These are phyloP conservation scores for Blomia tropicalis DNA, from an alignment of 2,888 invertebrate genomes.

Conservation along the genomic window DNA sequence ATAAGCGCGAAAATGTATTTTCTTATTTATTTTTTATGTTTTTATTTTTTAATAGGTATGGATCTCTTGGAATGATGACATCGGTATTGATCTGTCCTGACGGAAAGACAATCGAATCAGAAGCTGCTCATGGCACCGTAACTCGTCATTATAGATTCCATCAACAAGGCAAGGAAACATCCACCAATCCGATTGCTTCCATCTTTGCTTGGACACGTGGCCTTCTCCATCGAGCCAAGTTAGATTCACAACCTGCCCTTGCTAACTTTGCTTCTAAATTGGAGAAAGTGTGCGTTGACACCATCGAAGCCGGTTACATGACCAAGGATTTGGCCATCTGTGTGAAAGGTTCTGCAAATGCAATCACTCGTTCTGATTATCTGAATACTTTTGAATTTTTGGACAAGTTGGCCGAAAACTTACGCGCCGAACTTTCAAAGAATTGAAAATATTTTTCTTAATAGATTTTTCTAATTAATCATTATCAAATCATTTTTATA, in stretches of 20 bases:
- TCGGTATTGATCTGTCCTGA: slow-evolving; percentile 91
- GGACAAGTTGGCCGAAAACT: slow-evolving; percentile 78
- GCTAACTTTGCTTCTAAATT: slow-evolving; percentile 62
- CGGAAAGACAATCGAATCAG: slow-evolving; percentile 92
- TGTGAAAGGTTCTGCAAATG: slow-evolving; percentile 64
- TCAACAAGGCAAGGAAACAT: slow-evolving; percentile 76
- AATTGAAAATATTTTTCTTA: too few species aligned
- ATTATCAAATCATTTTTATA: too few species aligned
- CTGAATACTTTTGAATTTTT: slow-evolving; percentile 93
- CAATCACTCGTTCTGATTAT: slow-evolving; percentile 59
- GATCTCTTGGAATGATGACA: slow-evolving; percentile 93
- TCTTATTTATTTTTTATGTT: slow-evolving; percentile 5
- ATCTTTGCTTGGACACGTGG: slow-evolving; percentile 98
- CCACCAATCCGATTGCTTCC: slow-evolving; percentile 93
- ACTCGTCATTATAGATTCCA: slow-evolving; percentile 61
- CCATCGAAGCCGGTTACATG: slow-evolving; percentile 86
- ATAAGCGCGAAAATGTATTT: slow-evolving; percentile 36
- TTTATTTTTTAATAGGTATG: slow-evolving; percentile 37
- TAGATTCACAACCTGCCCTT: slow-evolving; percentile 64
- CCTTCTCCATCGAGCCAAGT: slow-evolving; percentile 74
- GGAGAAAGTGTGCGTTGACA: slow-evolving; percentile 78
- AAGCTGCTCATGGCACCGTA: slow-evolving; percentile 95
- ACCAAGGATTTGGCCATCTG: slow-evolving; percentile 98
- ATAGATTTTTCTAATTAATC: too few species aligned
- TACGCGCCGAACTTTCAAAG: slow-evolving; percentile 41